Conservation (phyloP, 2,113 vertebrate species). For the Abramis brama region DNA sequence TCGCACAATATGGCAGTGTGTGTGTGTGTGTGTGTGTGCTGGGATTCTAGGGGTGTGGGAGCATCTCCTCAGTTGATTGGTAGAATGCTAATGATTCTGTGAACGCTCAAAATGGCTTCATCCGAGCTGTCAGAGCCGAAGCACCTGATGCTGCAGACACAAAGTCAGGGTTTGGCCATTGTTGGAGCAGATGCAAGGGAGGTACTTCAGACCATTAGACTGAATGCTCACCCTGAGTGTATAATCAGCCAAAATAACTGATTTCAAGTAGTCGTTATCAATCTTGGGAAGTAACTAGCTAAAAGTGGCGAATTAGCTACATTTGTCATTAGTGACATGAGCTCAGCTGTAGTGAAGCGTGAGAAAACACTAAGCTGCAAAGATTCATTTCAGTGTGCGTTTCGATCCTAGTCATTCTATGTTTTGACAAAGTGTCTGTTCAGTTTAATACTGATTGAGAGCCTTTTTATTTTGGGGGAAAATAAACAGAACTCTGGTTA, state of each 20-base stretch:
- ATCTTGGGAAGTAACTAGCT: not conserved
- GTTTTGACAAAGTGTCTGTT: not conserved
- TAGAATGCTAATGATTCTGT: slow-evolving; percentile 44
- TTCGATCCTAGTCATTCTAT: not conserved
- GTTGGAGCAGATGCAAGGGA: slow-evolving; percentile 30
- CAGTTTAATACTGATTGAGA: not conserved
- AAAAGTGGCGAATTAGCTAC: not conserved
- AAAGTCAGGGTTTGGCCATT: slow-evolving; percentile 22
- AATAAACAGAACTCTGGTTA: not conserved
- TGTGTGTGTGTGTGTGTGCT: slow-evolving; percentile 38
- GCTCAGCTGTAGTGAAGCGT: not conserved
- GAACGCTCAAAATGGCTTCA: slow-evolving; percentile 27
- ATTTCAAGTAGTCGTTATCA: not conserved
- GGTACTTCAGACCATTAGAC: slow-evolving; percentile 2
- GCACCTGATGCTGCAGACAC: slow-evolving; percentile 4
- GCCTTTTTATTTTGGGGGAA: not conserved
- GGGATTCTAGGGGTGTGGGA: slow-evolving; percentile 44
- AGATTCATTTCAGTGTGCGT: not conserved
- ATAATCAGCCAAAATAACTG: not conserved
- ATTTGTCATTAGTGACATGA: not conserved
- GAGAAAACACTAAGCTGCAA: not conserved
- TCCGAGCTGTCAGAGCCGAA: not conserved
- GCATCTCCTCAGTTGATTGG: slow-evolving; percentile 17
- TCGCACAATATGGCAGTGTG: slow-evolving; percentile 54
- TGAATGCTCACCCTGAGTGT: not conserved